Conservation (phyloP, 2,888 invertebrate species). For the Lepidonotus clava region DNA sequence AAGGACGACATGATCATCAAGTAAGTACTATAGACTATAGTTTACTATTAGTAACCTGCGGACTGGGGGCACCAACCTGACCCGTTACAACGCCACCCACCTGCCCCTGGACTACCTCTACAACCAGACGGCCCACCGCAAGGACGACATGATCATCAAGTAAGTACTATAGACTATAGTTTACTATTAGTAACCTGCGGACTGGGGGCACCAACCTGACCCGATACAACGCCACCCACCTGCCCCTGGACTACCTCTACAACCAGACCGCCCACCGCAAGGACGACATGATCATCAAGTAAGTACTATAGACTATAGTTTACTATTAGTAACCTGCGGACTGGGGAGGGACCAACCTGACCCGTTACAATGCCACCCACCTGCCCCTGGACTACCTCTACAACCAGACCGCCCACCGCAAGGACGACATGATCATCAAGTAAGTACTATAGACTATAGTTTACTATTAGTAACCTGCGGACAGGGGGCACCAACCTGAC, state of each 20-base stretch:
- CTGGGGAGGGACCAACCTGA: too few relatives aligned
- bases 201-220: not conserved
- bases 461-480: not conserved
- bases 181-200: not conserved
- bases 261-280: constrained; percentile 47
- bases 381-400: constrained; percentile 34
- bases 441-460: too few relatives aligned
- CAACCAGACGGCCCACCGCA: constrained; percentile 49
- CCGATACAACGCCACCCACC: constrained; percentile 1
- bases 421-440: constrained; percentile 49
- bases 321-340: too few relatives aligned
- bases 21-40: too few relatives aligned
- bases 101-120: constrained; percentile 52
- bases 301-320: too few relatives aligned
- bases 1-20: constrained; percentile 56
- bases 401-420: constrained; percentile 17
- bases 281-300: constrained; percentile 56
- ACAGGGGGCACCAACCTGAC: not conserved
- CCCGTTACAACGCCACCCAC: constrained; percentile 4
- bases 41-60: too few relatives aligned
- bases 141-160: constrained; percentile 56
- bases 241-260: constrained; percentile 53
- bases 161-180: too few relatives aligned
- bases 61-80: not conserved
- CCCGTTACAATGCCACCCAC: too few relatives aligned